These are phyloP conservation scores for Platynereis dumerilii DNA, from an alignment of 2,888 invertebrate genomes.

Conservation along the genomic window DNA sequence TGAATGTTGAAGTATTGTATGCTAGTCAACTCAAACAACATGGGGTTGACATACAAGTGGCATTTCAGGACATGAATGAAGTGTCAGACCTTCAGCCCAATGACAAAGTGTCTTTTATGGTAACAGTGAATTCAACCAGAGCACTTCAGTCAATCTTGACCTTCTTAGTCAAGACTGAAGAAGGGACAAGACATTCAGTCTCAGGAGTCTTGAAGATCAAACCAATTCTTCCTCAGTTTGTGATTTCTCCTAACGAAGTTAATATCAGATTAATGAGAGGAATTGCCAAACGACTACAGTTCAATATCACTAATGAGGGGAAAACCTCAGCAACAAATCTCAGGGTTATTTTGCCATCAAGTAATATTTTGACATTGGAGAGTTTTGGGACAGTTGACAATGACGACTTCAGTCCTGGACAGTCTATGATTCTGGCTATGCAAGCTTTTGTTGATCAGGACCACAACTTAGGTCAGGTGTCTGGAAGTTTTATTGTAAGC, in stretches of 20 bases:
- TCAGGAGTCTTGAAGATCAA: background rate
- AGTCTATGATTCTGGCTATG: conserved; percentile 1
- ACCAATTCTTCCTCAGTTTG: background rate
- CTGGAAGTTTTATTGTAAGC: background rate
- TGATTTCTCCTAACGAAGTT: background rate
- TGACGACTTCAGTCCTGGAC: background rate
- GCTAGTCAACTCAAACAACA: background rate
- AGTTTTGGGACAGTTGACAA: conserved; percentile 30
- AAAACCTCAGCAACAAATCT: conserved; percentile 37
- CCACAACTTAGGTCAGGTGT: background rate
- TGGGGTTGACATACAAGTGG: background rate
- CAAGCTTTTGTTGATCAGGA: background rate
- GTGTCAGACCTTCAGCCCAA: background rate
- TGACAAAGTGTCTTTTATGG: background rate
- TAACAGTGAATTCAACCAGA: background rate
- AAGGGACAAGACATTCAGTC: background rate
- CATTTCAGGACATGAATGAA: background rate
- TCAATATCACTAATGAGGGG: conserved; percentile 39
- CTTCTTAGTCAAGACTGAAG: background rate
- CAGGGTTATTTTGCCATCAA: conserved; percentile 32
- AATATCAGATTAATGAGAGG: conserved; percentile 22
- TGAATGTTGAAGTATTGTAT: background rate
- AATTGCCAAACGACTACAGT: conserved; percentile 29
- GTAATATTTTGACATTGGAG: conserved; percentile 33
- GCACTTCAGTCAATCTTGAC: background rate